Evolutionary conservation across 2,888 invertebrate species (phyloP), one percentile per base, ranked within the genome.

Genomic region (Geophilus truncorum): DNA sequence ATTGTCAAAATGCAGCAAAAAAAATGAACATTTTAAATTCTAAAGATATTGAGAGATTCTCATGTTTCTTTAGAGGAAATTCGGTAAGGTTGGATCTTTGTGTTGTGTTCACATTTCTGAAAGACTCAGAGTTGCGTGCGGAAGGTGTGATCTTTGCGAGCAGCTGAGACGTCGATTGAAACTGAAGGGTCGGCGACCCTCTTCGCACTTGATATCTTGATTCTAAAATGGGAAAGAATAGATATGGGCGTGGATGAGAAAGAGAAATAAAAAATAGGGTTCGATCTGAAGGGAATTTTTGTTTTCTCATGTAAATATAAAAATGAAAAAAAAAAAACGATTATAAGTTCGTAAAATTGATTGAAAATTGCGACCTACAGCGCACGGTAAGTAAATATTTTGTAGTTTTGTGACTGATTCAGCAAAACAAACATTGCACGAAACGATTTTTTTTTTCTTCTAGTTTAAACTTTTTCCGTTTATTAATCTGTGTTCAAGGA

Each of bases 131-230:
- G 70, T 70, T 70, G 70, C 70, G 70, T 70, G 70, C 70, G 1
- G 10, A 28, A 70, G 28, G 70, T 70, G 70, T 12, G 70, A 70
- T 70, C 28, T 28, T 70, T 70, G 2, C 6, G 70, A 51, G 25
- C 70, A 70, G 3, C 70, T 70, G 70, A 70, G 70, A 70, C 28
- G 70, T 70, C 70, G 70, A 70, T 70, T 70, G 70, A 28, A 25
- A 28, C 21, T 57, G 57, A 57, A 57, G 57, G 57, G 57, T 57
- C 57, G 57, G 57, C 57, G 57, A 57, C 57, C 57, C 21, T 23
- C 57, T 57, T 57, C 21, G 21, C 57, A 57, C 57, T 3, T 57
- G 21, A 18, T 28, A 28, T 70, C 15, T 70, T 70, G 1, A 18
- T 7, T 15, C 21, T 15, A 51, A 6, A 51, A 18, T n/a, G 51